Conservation (phyloP, 2,797 vertebrate species). For the Meda fulgida region DNA sequence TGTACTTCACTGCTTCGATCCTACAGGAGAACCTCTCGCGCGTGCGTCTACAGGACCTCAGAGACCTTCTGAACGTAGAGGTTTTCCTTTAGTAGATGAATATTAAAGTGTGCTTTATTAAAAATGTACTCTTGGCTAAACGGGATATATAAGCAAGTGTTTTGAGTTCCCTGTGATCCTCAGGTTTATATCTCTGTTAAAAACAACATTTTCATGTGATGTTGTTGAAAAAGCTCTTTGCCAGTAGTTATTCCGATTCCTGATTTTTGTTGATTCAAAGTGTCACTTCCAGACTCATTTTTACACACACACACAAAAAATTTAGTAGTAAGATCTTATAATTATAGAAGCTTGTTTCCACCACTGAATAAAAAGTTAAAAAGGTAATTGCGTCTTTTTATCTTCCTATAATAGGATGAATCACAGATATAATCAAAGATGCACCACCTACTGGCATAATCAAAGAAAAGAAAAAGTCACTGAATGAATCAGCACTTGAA, state of each 20-base stretch:
- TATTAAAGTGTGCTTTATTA: constrained; percentile 45
- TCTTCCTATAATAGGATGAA: not conserved
- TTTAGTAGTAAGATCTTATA: not conserved
- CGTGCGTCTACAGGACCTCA: not conserved
- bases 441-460: not conserved
- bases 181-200: not conserved
- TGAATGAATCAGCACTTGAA: not conserved
- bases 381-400: no score
- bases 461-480: not conserved
- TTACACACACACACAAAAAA: rapidly evolving
- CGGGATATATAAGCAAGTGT: not conserved
- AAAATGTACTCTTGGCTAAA: constrained; percentile 33
- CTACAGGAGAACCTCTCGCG: not conserved
- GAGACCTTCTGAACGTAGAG: constrained; percentile 10
- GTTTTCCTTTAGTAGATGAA: constrained; percentile 13
- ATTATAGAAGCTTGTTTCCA: no score
- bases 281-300: not conserved
- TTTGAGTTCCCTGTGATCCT: constrained; percentile 29
- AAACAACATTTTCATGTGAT: not conserved
- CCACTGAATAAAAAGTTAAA: no score
- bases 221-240: not conserved
- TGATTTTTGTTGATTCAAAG: not conserved
- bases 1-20: not conserved
- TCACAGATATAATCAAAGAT: not conserved
- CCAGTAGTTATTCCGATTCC: not conserved